Evolutionary conservation across 2,888 invertebrate species (phyloP), one percentile per base, ranked within the genome.

Genomic region (Metalampra italica): DNA sequence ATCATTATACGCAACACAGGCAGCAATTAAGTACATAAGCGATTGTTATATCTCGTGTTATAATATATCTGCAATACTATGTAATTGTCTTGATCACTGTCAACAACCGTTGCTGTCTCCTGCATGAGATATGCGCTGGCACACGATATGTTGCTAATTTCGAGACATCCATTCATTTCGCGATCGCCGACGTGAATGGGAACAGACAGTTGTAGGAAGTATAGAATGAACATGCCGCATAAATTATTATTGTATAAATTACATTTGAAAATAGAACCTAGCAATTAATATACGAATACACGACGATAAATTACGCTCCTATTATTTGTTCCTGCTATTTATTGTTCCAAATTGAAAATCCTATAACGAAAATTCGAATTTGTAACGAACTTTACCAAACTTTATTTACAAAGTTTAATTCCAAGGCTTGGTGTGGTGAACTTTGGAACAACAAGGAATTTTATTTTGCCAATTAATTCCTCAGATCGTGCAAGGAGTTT

Each of bases 91-190:
- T 68, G 73, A 78, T 77, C 76, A 71, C 74, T 71, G 78, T 73
- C 78, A 77, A 70, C 78, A 76, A 74, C 75, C 72, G 75, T 62
- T 61, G 65, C 73, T 75, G 79, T 81, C 82, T 70, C 60, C 61
- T 13, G 57, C 62, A 60, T 82, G 84, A 87, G 75, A 82, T 81
- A 86, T 82, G 80, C 75, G 68, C 86, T 88, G 88, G 87, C 87
- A 85, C 74, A 68, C 68, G 76, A 75, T 73, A 77, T 71, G 74
- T 75, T 66, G 78, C 85, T 87, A 83, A 87, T 83, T 87, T 81
- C 72, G 79, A 70, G 78, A 71, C 79, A 75, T 73, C 82, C 85
- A 85, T 86, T 87, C 87, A 87, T 84, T 84, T 82, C 62, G 68
- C 68, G 69, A 78, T 80, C 71, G 71, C 72, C 57, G 70, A 74